Percentiles rank a stretch among this genome's conserved stretches.
These are phyloP conservation scores for Porites cylindrica DNA, from an alignment of 92 coral and sea anemone species.

Conservation along the genomic window DNA sequence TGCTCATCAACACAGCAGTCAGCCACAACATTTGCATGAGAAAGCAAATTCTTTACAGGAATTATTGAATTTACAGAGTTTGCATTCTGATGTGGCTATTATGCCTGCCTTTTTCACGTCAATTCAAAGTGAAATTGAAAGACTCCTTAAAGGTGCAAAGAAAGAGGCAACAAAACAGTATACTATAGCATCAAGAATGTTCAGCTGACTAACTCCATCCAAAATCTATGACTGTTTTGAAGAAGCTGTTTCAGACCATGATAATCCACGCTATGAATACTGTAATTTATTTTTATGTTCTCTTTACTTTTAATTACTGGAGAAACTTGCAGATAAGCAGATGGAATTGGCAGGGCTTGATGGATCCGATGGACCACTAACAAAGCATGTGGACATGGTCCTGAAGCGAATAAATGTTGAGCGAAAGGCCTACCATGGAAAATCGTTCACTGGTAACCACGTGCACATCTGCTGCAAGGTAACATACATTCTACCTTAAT, in stretches of 20 bases:
- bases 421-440: constrained; percentile 24
- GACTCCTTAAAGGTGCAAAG: neutral
- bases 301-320: constrained; percentile 9
- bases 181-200: no score
- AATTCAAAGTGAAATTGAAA: neutral
- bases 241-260: no score
- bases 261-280: no score
- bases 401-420: constrained; percentile 48
- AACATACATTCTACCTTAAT: no score
- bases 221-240: no score
- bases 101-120: constrained; percentile 13
- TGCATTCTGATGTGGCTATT: constrained; percentile 3
- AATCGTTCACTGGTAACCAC: no score
- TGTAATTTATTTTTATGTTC: no score
- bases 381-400: constrained; percentile 10
- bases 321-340: constrained; percentile 57
- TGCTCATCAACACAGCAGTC: constrained; percentile 20
- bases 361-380: constrained; percentile 35
- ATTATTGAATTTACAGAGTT: constrained; percentile 5
- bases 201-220: no score
- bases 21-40: constrained; percentile 40
- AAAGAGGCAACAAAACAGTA: neutral
- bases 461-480: no score
- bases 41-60: constrained; percentile 50
- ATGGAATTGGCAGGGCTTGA: constrained; percentile 37